Conservation (phyloP, 35 echinoderm and acorn worm genomes). For the Ophiothrix spiculata region DNA sequence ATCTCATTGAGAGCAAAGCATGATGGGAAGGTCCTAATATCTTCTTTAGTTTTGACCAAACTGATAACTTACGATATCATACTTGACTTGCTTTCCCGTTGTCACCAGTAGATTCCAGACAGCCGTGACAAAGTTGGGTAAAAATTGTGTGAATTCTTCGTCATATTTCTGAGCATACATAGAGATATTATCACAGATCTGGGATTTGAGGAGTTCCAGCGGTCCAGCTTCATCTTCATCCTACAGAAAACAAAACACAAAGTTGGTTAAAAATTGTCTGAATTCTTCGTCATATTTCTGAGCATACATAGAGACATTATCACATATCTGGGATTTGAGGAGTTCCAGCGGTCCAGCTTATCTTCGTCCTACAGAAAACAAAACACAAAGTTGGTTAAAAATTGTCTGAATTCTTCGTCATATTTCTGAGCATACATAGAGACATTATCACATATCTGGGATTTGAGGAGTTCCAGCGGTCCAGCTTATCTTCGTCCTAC, state of each 20-base stretch:
- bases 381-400: conserved; percentile 79
- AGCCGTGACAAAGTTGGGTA: conserved; percentile 76
- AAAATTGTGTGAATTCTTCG: conserved; percentile 79
- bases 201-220: conserved; percentile 77
- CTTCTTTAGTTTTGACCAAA: too few relatives aligned
- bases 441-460: conserved; percentile 91
- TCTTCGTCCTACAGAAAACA: too few relatives aligned
- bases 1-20: too few relatives aligned
- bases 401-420: conserved; percentile 84
- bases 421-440: conserved; percentile 95
- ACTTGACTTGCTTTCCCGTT: conserved; percentile 76
- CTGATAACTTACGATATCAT: conserved; percentile 84
- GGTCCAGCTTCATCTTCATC: conserved; percentile 80
- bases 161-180: conserved; percentile 97
- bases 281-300: conserved; percentile 96
- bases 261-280: conserved; percentile 57
- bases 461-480: conserved; percentile 74
- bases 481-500: conserved; percentile 79
- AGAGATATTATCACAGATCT: conserved; percentile 88
- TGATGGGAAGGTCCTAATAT: too few relatives aligned
- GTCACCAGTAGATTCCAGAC: conserved; percentile 76
- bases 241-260: conserved; percentile 78
- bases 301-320: too few relatives aligned
- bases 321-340: too few relatives aligned
- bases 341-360: too few relatives aligned